Evolutionary conservation across 2,797 vertebrate genomes (phyloP).

Genomic region (Eremophila alpestris): DNA sequence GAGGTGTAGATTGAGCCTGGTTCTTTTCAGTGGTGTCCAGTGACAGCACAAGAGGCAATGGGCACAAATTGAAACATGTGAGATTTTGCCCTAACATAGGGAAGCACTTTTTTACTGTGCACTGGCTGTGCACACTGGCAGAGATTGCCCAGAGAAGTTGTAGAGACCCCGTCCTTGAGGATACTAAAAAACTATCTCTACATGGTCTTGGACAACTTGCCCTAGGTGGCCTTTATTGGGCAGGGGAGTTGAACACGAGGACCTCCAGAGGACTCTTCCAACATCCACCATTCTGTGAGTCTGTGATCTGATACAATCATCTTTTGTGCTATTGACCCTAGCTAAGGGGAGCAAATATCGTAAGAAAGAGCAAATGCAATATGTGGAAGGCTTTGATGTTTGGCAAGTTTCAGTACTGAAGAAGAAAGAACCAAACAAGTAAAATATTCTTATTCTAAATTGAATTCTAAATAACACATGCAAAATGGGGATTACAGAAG

Average conservation of each 20-base stretch:
- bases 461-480: background rate
- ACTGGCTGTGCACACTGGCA: background rate
- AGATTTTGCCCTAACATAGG: background rate
- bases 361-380: background rate
- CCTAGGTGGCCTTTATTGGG: background rate
- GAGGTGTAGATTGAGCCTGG: background rate
- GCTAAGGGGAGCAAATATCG: background rate
- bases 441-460: background rate
- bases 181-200: background rate
- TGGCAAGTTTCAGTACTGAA: background rate
- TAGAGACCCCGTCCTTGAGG: background rate
- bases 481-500: background rate
- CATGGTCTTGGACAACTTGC: background rate
- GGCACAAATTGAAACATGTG: background rate
- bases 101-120: background rate
- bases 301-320: background rate
- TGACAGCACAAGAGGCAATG: background rate
- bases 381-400: background rate
- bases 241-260: accelerated
- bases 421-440: background rate
- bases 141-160: background rate
- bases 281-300: background rate
- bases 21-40: background rate
- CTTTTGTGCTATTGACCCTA: background rate
- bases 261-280: background rate